These are phyloP conservation scores for Tichodroma muraria DNA, from an alignment of 2,113 vertebrate genomes.

Conservation along the genomic window DNA sequence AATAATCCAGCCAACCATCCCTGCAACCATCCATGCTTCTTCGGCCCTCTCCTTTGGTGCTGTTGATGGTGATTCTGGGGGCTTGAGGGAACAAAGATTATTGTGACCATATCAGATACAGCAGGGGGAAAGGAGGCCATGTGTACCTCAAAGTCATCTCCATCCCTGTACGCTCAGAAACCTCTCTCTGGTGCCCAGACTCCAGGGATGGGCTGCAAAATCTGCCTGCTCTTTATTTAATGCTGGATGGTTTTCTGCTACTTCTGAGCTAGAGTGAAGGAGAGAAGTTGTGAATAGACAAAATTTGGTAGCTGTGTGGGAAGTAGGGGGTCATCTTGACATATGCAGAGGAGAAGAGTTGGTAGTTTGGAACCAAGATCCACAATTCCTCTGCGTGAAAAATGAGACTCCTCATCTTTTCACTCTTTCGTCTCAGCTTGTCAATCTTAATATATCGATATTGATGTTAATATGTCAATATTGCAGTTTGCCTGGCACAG, in stretches of 20 bases:
- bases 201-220: not conserved
- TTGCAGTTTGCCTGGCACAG: not conserved
- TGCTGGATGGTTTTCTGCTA: not conserved
- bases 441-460: not conserved
- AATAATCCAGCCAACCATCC: not conserved
- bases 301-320: not conserved
- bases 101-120: not conserved
- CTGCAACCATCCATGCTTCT: not conserved
- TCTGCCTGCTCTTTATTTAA: not conserved
- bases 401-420: not conserved
- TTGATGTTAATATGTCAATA: not conserved
- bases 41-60: not conserved
- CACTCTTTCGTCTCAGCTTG: not conserved
- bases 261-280: not conserved
- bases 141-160: not conserved
- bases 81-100: not conserved
- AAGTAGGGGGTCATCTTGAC: not conserved
- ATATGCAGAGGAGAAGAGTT: not conserved
- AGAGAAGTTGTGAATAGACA: not conserved
- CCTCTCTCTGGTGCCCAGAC: not conserved
- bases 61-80: not conserved
- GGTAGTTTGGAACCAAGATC: not conserved
- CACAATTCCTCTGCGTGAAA: not conserved
- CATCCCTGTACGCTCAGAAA: not conserved
- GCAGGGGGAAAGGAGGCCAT: not conserved